Evolutionary conservation across 2,797 vertebrate species (phyloP).

Genomic region (Siniperca scherzeri): DNA sequence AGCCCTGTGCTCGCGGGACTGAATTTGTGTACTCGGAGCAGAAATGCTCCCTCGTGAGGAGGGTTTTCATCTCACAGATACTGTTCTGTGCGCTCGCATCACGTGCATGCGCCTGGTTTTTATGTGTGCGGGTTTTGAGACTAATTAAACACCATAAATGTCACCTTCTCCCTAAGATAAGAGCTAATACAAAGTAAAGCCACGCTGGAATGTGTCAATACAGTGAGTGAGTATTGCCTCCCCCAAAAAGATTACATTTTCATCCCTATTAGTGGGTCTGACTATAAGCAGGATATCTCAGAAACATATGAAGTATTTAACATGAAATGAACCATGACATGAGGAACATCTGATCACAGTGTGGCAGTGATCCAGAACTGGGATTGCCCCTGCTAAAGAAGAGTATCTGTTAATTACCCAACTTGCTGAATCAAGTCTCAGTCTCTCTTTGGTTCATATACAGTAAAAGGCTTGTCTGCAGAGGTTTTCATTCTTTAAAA

Average conservation of each 20-base stretch:
- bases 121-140: too few species aligned
- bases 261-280: slow-evolving; percentile 3
- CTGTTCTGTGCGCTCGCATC: too few species aligned
- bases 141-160: neutral
- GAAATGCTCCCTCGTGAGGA: too few species aligned
- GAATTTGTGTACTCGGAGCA: too few species aligned
- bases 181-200: slow-evolving; percentile 34
- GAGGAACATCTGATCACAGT: neutral
- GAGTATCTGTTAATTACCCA: neutral
- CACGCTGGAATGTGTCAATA: neutral
- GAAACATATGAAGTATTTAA: slow-evolving; percentile 3
- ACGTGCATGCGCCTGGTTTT: too few species aligned
- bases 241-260: slow-evolving; percentile 11
- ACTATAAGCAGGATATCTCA: neutral
- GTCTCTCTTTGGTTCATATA: too few species aligned
- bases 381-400: neutral
- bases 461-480: neutral
- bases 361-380: slow-evolving; percentile 1
- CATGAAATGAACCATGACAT: slow-evolving; percentile 7
- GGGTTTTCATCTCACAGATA: too few species aligned
- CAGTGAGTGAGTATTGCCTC: neutral
- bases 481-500: slow-evolving; percentile 13
- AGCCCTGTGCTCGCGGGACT: too few species aligned
- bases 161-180: slow-evolving; percentile 50
- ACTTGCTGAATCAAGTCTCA: too few species aligned